Evolutionary conservation across 2,888 invertebrate species (phyloP).

Genomic region (Pristionchus fissidentatus): DNA sequence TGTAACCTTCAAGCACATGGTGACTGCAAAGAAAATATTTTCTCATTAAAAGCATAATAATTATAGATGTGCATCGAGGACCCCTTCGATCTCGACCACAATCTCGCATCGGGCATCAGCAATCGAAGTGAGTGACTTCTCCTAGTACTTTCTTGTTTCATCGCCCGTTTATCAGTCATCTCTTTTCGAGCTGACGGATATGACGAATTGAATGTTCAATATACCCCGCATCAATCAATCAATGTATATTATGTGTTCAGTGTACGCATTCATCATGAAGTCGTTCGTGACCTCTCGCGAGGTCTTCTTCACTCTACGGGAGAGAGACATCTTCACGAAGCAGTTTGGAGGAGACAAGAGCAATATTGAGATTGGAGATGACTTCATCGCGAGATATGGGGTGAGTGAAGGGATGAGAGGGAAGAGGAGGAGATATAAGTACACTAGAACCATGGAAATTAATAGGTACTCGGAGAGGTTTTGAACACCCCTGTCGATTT

Average conservation of each 20-base stretch:
- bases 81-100: constrained; percentile 81
- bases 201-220: not conserved
- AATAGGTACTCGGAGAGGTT: too few relatives aligned
- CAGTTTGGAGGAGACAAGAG: not conserved
- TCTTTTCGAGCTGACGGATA: too few relatives aligned
- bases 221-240: not conserved
- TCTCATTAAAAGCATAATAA: not conserved
- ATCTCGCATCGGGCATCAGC: constrained; percentile 79
- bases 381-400: not conserved
- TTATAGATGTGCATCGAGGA: constrained; percentile 81
- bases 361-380: not conserved
- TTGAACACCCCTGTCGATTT: too few relatives aligned
- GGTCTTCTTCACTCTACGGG: constrained; percentile 53
- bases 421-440: too few relatives aligned
- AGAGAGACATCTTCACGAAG: not conserved
- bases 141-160: too few relatives aligned
- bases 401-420: too few relatives aligned
- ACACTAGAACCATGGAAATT: too few relatives aligned
- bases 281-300: constrained; percentile 53
- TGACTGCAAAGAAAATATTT: too few relatives aligned
- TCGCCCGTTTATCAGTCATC: too few relatives aligned
- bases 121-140: constrained; percentile 52
- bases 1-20: too few relatives aligned
- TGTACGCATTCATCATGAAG: constrained; percentile 59
- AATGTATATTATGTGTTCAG: constrained; percentile 52